These are phyloP conservation scores for Protophormia terraenovae DNA, from an alignment of 2,888 invertebrate species.

Conservation along the genomic window DNA sequence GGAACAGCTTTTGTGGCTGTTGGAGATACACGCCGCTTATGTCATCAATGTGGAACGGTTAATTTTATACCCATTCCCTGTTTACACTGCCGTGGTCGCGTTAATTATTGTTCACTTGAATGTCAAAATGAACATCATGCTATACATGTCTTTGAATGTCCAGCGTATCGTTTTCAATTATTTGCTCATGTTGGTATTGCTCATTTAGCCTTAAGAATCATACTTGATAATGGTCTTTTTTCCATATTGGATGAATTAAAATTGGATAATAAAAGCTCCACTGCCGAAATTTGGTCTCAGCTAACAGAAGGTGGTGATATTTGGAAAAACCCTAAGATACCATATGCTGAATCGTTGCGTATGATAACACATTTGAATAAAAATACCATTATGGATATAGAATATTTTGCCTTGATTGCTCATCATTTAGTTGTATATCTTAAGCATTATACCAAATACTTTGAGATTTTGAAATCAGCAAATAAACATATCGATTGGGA, in stretches of 20 bases:
- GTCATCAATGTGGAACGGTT: slow-evolving; percentile 88
- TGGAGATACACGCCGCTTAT: slow-evolving; percentile 82
- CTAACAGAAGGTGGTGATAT: slow-evolving; percentile 56
- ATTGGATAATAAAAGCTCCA: background rate
- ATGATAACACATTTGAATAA: slow-evolving; percentile 87
- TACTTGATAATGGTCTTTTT: slow-evolving; percentile 82
- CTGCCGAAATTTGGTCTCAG: slow-evolving; percentile 70
- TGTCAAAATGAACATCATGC: slow-evolving; percentile 84
- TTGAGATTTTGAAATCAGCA: slow-evolving; percentile 81
- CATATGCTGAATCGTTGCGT: slow-evolving; percentile 70
- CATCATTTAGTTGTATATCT: slow-evolving; percentile 86
- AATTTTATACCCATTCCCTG: slow-evolving; percentile 87
- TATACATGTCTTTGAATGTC: slow-evolving; percentile 89
- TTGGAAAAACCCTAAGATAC: slow-evolving; percentile 21
- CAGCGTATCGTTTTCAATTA: slow-evolving; percentile 84
- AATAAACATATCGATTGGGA: slow-evolving; percentile 80
- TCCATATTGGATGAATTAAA: slow-evolving; percentile 68
- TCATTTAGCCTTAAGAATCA: slow-evolving; percentile 88
- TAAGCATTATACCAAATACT: slow-evolving; percentile 85
- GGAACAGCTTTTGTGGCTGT: slow-evolving; percentile 90
- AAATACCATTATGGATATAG: slow-evolving; percentile 85
- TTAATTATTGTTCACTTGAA: slow-evolving; percentile 86
- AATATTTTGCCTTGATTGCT: slow-evolving; percentile 87
- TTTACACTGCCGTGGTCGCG: slow-evolving; percentile 84
- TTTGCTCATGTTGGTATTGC: slow-evolving; percentile 89